Percentiles rank a stretch among this genome's conserved stretches.
phyloP scores from a whole-genome alignment of 1,140 invertebrate species.

The Drosophila nigromelanica region DNA sequence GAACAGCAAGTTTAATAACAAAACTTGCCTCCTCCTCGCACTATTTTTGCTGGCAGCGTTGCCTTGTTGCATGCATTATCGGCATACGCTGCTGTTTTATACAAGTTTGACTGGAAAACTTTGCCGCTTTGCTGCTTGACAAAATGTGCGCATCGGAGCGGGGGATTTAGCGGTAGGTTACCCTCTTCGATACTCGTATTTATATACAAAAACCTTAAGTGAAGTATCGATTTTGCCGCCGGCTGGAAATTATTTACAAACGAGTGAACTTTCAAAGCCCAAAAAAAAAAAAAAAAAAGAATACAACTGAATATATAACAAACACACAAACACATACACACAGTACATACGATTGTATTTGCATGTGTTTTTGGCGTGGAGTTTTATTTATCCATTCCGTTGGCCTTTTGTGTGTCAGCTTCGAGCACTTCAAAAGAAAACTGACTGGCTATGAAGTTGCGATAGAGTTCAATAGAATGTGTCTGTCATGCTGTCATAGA shows the following conservation, averaged over 20 bases:
- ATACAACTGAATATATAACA: conserved; percentile 14
- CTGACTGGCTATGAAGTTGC: conserved; percentile 31
- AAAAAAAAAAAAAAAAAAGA: conserved; percentile 20
- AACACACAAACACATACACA: too few relatives aligned
- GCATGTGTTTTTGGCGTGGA: conserved; percentile 59
- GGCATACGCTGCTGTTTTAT: conserved; percentile 62
- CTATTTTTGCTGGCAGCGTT: neutral
- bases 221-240: conserved; percentile 76
- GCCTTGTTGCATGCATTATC: conserved; percentile 61
- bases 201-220: conserved; percentile 76
- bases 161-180: neutral
- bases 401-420: conserved; percentile 51
- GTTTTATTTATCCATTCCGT: conserved; percentile 66
- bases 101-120: conserved; percentile 74
- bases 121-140: conserved; percentile 59
- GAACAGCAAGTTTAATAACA: conserved; percentile 62
- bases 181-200: conserved; percentile 19
- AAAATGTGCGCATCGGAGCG: conserved; percentile 42
- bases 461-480: conserved; percentile 24
- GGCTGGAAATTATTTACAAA: conserved; percentile 79
- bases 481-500: conserved; percentile 17
- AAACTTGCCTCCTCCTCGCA: conserved; percentile 29
- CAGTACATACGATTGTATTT: conserved; percentile 35
- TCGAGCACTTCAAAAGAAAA: conserved; percentile 55
- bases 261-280: conserved; percentile 73